These are phyloP conservation scores for Pseudanteris insignis DNA, from an alignment of 2,888 invertebrate genomes.

Conservation along the genomic window DNA sequence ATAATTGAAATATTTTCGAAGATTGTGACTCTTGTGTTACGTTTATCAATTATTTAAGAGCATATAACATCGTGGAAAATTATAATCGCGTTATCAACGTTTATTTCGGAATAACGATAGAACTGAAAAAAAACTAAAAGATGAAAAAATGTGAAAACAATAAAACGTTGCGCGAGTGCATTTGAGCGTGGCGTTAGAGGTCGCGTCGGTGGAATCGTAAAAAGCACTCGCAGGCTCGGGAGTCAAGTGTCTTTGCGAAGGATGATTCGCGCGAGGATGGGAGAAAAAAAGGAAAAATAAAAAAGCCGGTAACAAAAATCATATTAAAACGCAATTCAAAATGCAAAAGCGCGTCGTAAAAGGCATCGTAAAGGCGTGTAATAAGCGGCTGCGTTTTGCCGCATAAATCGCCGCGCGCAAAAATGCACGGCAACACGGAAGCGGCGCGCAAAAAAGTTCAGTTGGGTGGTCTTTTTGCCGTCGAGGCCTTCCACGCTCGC, in stretches of 20 bases:
- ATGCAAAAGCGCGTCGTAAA: conserved; percentile 38
- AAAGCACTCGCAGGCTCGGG: conserved; percentile 13
- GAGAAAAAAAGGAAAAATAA: no score
- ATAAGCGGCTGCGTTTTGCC: conserved; percentile 36
- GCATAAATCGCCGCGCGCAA: conserved; percentile 34
- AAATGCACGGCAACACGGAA: conserved; percentile 36
- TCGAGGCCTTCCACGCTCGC: conserved; percentile 2
- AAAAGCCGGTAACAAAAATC: conserved; percentile 31
- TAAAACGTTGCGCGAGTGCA: no score
- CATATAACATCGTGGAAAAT: no score
- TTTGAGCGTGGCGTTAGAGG: no score
- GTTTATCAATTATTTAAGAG: no score
- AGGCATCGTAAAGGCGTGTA: conserved; percentile 34
- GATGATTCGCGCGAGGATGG: no score
- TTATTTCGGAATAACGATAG: no score
- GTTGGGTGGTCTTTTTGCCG: conserved; percentile 37
- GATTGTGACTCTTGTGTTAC: no score
- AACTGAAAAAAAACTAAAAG: no score
- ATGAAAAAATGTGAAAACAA: no score
- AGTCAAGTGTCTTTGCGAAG: conserved; percentile 9
- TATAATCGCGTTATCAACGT: no score
- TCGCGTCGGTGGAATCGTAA: conserved; percentile 20
- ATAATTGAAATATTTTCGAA: no score
- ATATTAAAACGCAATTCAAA: conserved; percentile 38
- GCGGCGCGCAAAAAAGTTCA: conserved; percentile 23